Evolutionary conservation across 2,888 invertebrate genomes (phyloP).

Genomic region (Falcaria lacertinaria): DNA sequence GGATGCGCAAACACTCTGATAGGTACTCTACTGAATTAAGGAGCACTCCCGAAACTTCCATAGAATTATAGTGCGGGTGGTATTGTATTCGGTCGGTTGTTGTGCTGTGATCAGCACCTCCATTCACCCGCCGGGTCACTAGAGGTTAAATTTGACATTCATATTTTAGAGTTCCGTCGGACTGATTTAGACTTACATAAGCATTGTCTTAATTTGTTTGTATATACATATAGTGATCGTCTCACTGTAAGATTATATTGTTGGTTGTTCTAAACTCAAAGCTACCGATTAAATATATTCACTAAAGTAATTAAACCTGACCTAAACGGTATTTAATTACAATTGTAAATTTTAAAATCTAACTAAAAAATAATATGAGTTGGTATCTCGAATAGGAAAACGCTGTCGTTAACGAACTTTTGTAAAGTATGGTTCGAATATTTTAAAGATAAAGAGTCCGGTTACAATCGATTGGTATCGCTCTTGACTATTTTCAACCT

Average conservation of each 20-base stretch:
- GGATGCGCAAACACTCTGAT: not conserved
- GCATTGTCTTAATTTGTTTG: no score
- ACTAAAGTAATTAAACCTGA: no score
- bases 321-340: no score
- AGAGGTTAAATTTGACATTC: constrained; percentile 9
- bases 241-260: not conserved
- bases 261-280: not conserved
- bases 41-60: not conserved
- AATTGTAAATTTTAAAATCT: no score
- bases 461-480: constrained; percentile 11
- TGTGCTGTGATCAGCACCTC: constrained; percentile 31
- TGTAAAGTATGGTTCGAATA: not conserved
- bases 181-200: not conserved
- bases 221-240: no score
- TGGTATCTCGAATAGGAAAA: not conserved
- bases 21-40: not conserved
- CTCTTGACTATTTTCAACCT: constrained; percentile 23
- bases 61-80: not conserved
- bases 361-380: no score
- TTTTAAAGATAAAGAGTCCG: not conserved
- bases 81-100: not conserved
- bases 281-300: not conserved
- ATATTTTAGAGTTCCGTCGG: constrained; percentile 12
- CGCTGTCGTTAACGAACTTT: not conserved
- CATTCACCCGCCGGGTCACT: constrained; percentile 31